Evolutionary conservation across 1,140 invertebrate species (phyloP).

Genomic region (Homalodisca vitripennis): DNA sequence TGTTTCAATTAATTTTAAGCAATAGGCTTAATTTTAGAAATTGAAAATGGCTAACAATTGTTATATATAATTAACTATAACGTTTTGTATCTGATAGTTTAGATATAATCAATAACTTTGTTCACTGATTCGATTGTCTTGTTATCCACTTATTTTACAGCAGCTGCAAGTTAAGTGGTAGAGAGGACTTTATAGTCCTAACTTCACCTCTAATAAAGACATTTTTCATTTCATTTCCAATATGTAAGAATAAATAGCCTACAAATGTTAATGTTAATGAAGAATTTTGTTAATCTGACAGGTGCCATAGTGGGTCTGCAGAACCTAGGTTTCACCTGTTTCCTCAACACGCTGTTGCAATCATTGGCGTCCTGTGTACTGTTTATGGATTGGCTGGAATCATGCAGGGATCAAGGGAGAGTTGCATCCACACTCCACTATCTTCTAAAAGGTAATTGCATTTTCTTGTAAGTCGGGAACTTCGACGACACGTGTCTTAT

Average conservation of each 20-base stretch:
- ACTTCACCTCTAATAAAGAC: neutral
- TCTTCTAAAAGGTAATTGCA: conserved; percentile 30
- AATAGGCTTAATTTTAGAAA: too few species aligned
- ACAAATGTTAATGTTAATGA: neutral
- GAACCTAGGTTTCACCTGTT: conserved; percentile 85
- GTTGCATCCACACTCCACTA: conserved; percentile 29
- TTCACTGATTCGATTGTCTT: neutral
- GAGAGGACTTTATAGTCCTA: neutral
- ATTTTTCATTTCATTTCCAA: neutral
- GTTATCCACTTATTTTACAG: neutral
- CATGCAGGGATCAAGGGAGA: conserved; percentile 51
- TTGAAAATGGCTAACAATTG: too few species aligned
- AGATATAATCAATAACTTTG: too few species aligned
- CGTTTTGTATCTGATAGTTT: too few species aligned
- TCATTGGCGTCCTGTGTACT: conserved; percentile 77
- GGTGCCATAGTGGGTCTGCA: conserved; percentile 75
- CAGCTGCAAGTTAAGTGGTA: neutral
- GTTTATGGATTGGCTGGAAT: conserved; percentile 78
- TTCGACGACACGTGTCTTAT: too few species aligned
- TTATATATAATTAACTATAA: too few species aligned
- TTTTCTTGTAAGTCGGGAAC: too few species aligned
- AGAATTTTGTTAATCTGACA: conserved; percentile 37
- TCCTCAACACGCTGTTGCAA: conserved; percentile 83
- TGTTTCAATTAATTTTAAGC: too few species aligned
- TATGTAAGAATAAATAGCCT: neutral